Base-by-base conservation (phyloP, 2,113 vertebrate species). In the Nothobranchius kuhntae region DNA sequence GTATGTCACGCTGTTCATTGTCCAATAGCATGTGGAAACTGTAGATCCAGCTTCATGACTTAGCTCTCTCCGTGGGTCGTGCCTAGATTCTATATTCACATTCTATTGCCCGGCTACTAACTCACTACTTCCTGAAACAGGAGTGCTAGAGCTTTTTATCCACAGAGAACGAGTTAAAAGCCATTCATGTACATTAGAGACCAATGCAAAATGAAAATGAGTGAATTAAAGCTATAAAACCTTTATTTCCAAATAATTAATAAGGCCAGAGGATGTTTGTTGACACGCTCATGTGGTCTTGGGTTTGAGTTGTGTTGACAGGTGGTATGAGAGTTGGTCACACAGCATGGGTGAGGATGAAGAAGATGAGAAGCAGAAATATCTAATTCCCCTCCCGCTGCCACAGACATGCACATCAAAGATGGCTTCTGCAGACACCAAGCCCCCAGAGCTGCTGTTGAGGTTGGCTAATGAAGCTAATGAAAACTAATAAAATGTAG, bases 301-400 rank as follows among this genome's bases (percentile, higher is more conserved):
- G 14, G 3, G 21, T 50, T 42, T 58, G 55, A 9, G 40, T 40
- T 65, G 67, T 47, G 56, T 63, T 77, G 85, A 84, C 87, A 87
- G 87, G 86, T 89, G 85, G 82, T 53, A 56, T 47, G 69, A 64
- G 67, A 78, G 68, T 65, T 69, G 68, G 81, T 65, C 67, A 48
- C 80, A 36, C 85, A 79, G 78, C 68, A 9, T 82, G 84, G 80
- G 75, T 80, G 80, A 81, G 68, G 68, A 83, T 80, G 76, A 84
- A 53, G 71, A 75, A 60, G 68, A 70, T 14, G 42, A 65, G 63
- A 65, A 62, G 78, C 73, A 48, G 64, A 61, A 59, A 75, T 68
- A 69, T 81, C 62, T 81, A 53, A 80, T 81, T 82, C 69, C 79
- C 71, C 77, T 81, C 82, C 86, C 55, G 85, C 85, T 87, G 89